Conservation (phyloP, 2,888 invertebrate genomes). For the Galerucella nymphaeae region DNA sequence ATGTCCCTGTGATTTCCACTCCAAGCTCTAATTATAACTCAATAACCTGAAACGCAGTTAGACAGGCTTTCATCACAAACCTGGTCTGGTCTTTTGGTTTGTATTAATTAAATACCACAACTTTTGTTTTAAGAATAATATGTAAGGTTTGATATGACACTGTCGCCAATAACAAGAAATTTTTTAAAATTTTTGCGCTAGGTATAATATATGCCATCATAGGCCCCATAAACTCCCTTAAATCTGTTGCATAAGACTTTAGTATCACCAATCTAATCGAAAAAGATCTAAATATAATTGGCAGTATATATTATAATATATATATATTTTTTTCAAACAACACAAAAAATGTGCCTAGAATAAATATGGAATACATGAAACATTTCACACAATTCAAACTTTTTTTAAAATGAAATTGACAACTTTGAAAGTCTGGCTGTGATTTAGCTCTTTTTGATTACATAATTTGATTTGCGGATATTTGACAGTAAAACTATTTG, state of each 20-base stretch:
- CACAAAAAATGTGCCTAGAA: conserved; percentile 7
- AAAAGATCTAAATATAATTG: conserved; percentile 60
- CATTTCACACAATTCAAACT: too few relatives aligned
- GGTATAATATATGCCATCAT: conserved; percentile 48
- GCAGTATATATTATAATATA: conserved; percentile 61
- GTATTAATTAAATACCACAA: neutral
- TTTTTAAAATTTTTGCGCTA: conserved; percentile 45
- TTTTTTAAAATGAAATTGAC: too few relatives aligned
- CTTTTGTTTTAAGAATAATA: neutral
- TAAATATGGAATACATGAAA: conserved; percentile 2
- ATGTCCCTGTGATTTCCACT: too few relatives aligned
- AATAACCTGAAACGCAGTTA: too few relatives aligned
- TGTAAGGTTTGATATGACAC: conserved; percentile 48
- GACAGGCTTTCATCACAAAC: too few relatives aligned
- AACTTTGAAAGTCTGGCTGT: too few relatives aligned
- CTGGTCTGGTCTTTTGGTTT: too few relatives aligned
- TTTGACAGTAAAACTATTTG: too few relatives aligned
- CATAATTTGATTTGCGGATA: too few relatives aligned
- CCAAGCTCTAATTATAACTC: too few relatives aligned
- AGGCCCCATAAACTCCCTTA: conserved; percentile 50
- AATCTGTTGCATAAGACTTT: conserved; percentile 65
- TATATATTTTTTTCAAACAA: conserved; percentile 33
- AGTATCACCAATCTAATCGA: conserved; percentile 65
- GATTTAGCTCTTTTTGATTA: too few relatives aligned
- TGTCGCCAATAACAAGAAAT: conserved; percentile 47